Conservation (phyloP, 2,888 invertebrate genomes). For the Drosophila mimica region DNA sequence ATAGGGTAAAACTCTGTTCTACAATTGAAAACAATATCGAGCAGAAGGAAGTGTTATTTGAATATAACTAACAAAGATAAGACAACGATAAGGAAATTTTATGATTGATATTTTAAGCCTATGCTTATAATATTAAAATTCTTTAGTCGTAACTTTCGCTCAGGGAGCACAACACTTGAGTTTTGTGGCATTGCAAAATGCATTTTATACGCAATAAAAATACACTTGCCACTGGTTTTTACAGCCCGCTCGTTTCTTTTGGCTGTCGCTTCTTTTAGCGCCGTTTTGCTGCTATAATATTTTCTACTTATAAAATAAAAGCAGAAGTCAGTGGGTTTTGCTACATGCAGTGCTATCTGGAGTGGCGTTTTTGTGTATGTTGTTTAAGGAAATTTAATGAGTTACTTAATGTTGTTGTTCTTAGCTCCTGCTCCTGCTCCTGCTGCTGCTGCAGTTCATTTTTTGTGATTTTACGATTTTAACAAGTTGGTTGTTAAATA, state of each 20-base stretch:
- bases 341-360: conserved; percentile 15
- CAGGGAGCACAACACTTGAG: conserved; percentile 69
- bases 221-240: conserved; percentile 74
- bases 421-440: conserved; percentile 29
- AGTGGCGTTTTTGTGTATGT: conserved; percentile 31
- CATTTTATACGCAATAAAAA: conserved; percentile 80
- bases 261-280: conserved; percentile 53
- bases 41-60: not conserved
- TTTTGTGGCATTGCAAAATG: conserved; percentile 80
- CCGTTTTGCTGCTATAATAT: conserved; percentile 72
- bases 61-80: not conserved
- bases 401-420: conserved; percentile 75
- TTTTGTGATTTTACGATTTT: conserved; percentile 62
- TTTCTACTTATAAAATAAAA: conserved; percentile 70
- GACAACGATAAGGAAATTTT: not conserved
- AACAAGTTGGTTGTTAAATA: conserved; percentile 79
- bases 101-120: not conserved
- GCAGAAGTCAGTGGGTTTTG: conserved; percentile 59
- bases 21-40: not conserved
- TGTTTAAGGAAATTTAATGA: conserved; percentile 74
- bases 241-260: conserved; percentile 60
- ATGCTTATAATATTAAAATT: not conserved
- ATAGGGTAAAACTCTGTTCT: not conserved
- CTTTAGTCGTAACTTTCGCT: conserved; percentile 75
- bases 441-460: conserved; percentile 55